Base-by-base conservation (phyloP, 1,140 invertebrate species). In the Panulirus ornatus region DNA sequence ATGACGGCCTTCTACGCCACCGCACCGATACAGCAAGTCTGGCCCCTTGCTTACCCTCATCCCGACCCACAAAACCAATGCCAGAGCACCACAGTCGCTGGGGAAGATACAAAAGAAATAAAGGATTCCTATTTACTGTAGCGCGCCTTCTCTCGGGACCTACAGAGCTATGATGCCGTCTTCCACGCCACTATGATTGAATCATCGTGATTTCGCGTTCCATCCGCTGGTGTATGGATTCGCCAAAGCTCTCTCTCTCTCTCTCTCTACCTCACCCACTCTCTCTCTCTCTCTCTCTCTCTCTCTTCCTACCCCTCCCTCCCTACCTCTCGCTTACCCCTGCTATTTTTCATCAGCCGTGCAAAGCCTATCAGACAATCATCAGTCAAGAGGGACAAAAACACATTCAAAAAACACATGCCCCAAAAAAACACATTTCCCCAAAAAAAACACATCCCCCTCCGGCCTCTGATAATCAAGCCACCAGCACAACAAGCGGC, bases 321-420 rank as follows among this genome's bases (percentile, higher is more conserved):
- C 79, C 66, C 58, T 27, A n/a, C 79, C 19, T 75, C 63, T 83
- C 87, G 42, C 87, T 82, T 73, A 54, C 76, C 79, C 47, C 27
- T 51, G 66, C 58, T 89, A 89, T 89, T 89, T 89, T 89, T 82
- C 87, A 89, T 89, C 87, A 89, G 36, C 87, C 79, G 58, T 81
- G 87, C 78, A 47, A 71, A 83, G 87, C 87, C 87, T 89, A 89
- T 89, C 87, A 89, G 42, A 82, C 87, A 89, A 89, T 89, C 87
- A 89, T 89, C 87, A 89, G 87, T 89, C 87, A 89, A 82, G 79
- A 51, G 84, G 87, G 87, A 83, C 78, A 89, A 82, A 89, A 89
- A 89, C 78, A 89, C 87, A 89, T 54, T 73, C 38, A 70, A 71
- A 84, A 84, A 84, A 84, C 58, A 84, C 58, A 84, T 63, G 36